phyloP scores from a whole-genome alignment of 2,113 vertebrate species.

The Apteryx owenii region DNA sequence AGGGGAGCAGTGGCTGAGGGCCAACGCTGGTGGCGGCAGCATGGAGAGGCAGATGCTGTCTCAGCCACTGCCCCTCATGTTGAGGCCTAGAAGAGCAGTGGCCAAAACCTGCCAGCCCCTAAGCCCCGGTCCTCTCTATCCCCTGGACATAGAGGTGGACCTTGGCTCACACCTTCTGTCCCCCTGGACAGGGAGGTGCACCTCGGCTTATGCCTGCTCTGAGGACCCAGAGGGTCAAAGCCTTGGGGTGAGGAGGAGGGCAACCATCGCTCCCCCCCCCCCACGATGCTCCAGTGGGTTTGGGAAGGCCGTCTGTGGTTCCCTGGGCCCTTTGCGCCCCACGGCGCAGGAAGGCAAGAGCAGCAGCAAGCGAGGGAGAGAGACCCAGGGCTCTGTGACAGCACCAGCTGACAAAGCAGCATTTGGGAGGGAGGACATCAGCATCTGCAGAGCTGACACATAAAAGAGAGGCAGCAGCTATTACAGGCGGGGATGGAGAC shows the following conservation, averaged over 20 bases:
- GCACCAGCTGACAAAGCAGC: slow-evolving; percentile 15
- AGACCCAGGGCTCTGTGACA: background rate
- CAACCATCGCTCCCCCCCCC: background rate
- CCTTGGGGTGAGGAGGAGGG: background rate
- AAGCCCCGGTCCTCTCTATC: background rate
- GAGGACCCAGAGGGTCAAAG: background rate
- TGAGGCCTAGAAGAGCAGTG: background rate
- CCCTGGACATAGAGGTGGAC: background rate
- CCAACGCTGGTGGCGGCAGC: fast-evolving
- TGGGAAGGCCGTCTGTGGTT: background rate
- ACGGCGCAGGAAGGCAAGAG: fast-evolving
- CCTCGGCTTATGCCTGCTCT: background rate
- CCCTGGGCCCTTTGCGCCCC: background rate
- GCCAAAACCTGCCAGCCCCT: background rate
- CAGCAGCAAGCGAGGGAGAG: fast-evolving
- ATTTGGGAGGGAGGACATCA: slow-evolving; percentile 26
- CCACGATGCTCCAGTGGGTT: background rate
- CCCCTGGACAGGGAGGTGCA: background rate
- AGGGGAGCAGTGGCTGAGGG: background rate
- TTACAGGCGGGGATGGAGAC: background rate
- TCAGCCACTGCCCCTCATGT: background rate
- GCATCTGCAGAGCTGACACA: slow-evolving; percentile 19
- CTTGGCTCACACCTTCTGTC: background rate
- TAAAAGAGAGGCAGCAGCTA: background rate
- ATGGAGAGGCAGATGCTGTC: background rate